These are phyloP conservation scores for Maniola jurtina DNA, from an alignment of 1,140 invertebrate species.

Conservation along the genomic window DNA sequence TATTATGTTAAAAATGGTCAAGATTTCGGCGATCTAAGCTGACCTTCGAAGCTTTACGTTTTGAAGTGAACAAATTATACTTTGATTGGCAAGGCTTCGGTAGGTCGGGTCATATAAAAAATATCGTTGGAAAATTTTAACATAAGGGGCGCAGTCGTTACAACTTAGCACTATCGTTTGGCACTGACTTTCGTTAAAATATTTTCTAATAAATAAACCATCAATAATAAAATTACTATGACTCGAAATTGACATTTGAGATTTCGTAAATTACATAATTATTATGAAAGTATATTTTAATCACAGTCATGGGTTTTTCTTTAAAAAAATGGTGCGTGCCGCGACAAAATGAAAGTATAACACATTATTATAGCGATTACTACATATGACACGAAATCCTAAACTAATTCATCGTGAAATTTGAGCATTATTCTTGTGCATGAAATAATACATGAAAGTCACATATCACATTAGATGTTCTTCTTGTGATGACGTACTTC, in stretches of 20 bases:
- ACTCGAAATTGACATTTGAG: constrained; percentile 50
- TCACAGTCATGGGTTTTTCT: constrained; percentile 69
- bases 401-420: constrained; percentile 73
- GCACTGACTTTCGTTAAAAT: constrained; percentile 70
- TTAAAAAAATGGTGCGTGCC: constrained; percentile 61
- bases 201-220: constrained; percentile 56
- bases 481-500: constrained; percentile 51
- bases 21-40: constrained; percentile 75
- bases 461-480: constrained; percentile 58
- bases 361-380: constrained; percentile 62
- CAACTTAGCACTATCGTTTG: constrained; percentile 76
- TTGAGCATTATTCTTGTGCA: constrained; percentile 77
- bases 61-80: constrained; percentile 11
- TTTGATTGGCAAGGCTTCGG: constrained; percentile 16
- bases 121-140: constrained; percentile 53
- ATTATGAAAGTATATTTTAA: constrained; percentile 54
- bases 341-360: constrained; percentile 61
- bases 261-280: constrained; percentile 60
- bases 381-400: constrained; percentile 77
- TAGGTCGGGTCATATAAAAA: constrained; percentile 30
- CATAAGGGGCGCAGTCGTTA: constrained; percentile 55
- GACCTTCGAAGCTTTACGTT: constrained; percentile 56
- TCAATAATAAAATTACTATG: constrained; percentile 36
- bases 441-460: constrained; percentile 66
- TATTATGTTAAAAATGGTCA: constrained; percentile 69